Evolutionary conservation across 2,888 invertebrate species (phyloP), one percentile per base, ranked within the genome.

Genomic region (Athripsodes cinereus): DNA sequence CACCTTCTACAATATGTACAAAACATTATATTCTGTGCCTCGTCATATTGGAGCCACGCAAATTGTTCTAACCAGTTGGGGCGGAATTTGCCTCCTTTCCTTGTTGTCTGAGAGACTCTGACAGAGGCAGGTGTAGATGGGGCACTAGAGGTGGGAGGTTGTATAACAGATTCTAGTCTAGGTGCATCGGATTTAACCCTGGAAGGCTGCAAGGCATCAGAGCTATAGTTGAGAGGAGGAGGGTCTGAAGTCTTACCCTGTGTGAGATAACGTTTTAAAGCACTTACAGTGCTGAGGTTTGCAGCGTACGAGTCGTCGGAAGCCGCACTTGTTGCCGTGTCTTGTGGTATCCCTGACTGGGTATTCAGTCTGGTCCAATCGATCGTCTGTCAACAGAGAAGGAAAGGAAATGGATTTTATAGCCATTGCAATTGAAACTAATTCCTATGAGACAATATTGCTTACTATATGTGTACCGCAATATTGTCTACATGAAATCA

Each of bases 1-100:
- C 88, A 88, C 66, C 85, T 86, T 62, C 88, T 78, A 67, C 88
- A 88, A 67, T 82, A 85, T 66, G 82, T 85, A 70, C 88, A 88
- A 69, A 76, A 88, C 88, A 88, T 88, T 18, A 81, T 80, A 66
- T 88, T 86, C 57, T 78, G 79, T 46, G 71, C 68, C 66, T 84
- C 82, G 66, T 88, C 88, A 66, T 86, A 88, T 67, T 85, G 82
- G 60, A 89, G 71, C 88, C 88, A 89, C n/a, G 82, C 79, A 69
- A 84, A 88, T 22, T 82, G 77, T 49, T 84, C 79, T 31, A 88
- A 72, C 88, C 88, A 88, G 65, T 79, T 83, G 16, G 79, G 72
- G 58, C 85, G 79, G 68, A 89, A 89, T 64, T 82, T 80, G n/a
- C 85, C 83, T 56, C 81, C 79, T 69, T 86, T 87, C 55, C 80